Percentiles rank a stretch among this genome's conserved stretches.
Conservation (phyloP, 2,797 vertebrate species). For the Cercopithecus neglectus region DNA sequence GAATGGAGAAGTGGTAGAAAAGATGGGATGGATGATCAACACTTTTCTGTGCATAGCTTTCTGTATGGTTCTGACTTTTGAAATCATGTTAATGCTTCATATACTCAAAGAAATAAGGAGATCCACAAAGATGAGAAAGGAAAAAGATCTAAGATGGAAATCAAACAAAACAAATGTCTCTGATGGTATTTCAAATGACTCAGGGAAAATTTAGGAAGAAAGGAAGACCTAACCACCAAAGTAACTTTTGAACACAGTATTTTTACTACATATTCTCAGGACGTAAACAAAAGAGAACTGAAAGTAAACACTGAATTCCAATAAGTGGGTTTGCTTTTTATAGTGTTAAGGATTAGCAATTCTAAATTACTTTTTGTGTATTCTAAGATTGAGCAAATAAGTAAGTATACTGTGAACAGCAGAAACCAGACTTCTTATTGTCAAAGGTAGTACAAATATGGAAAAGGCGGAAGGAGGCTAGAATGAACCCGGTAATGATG, state of each 20-base stretch:
- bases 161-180: not conserved
- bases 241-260: not conserved
- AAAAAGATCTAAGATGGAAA: not conserved
- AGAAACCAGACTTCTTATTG: not conserved
- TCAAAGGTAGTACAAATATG: not conserved
- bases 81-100: not conserved
- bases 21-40: not conserved
- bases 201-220: too few species aligned
- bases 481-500: not conserved
- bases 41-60: not conserved
- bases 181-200: not conserved
- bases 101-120: not conserved
- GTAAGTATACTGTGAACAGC: not conserved
- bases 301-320: not conserved
- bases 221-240: not conserved
- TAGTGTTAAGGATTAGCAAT: not conserved
- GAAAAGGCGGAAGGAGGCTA: not conserved
- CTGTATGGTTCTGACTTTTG: not conserved
- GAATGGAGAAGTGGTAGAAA: not conserved
- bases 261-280: not conserved
- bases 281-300: not conserved
- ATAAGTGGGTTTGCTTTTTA: not conserved
- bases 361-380: not conserved
- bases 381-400: not conserved
- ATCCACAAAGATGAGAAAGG: not conserved